Percentiles rank a stretch among this genome's conserved stretches.
Conservation (phyloP, 2,113 vertebrate species). For the Zosterops lateralis region DNA sequence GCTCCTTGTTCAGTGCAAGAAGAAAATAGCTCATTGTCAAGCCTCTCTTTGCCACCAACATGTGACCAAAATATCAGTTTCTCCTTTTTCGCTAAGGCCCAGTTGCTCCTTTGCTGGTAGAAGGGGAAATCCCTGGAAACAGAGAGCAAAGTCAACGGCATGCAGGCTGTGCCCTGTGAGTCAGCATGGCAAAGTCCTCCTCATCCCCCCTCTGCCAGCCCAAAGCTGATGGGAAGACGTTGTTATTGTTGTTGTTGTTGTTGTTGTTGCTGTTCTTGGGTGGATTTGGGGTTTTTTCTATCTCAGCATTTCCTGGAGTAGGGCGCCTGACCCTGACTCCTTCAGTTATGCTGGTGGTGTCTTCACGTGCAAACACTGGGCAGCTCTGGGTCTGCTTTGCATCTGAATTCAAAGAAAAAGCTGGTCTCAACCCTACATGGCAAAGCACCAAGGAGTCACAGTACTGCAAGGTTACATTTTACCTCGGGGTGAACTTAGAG, state of each 20-base stretch:
- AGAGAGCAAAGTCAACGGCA: neutral
- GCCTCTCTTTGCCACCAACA: neutral
- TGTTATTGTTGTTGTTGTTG: neutral
- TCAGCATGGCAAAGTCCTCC: neutral
- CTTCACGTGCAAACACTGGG: neutral
- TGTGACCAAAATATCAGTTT: conserved; percentile 23
- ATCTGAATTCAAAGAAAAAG: neutral
- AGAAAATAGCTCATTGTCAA: conserved; percentile 28
- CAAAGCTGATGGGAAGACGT: neutral
- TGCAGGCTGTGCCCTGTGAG: neutral
- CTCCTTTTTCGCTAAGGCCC: neutral
- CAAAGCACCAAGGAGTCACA: neutral
- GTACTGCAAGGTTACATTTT: neutral
- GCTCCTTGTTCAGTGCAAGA: neutral
- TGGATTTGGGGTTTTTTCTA: neutral
- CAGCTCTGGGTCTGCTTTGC: neutral
- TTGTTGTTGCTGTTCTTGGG: neutral
- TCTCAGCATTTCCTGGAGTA: neutral
- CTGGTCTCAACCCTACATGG: neutral
- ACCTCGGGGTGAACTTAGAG: neutral
- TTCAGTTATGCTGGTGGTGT: neutral
- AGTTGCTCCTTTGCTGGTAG: neutral
- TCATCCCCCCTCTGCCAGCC: neutral
- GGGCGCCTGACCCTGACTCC: neutral
- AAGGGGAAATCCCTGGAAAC: conserved; percentile 29